Conservation (phyloP, 2,888 invertebrate genomes). For the Troilus luridus region DNA sequence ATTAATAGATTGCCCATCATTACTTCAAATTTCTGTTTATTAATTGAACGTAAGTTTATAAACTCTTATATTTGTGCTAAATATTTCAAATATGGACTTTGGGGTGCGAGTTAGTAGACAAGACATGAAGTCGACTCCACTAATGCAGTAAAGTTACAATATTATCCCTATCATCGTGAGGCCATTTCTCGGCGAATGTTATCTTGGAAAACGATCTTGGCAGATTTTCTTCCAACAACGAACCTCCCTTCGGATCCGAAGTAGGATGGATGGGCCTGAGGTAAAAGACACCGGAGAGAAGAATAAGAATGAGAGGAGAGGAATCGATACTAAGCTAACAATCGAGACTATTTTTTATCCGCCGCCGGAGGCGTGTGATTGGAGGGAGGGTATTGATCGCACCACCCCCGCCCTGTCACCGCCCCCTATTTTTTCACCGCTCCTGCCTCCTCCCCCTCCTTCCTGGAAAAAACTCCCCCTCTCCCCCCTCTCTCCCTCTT, state of each 20-base stretch:
- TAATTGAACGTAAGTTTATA: no score
- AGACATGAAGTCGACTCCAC: no score
- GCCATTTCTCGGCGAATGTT: not conserved
- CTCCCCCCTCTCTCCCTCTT: not conserved
- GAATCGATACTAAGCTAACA: slow-evolving; percentile 36
- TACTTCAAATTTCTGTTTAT: no score
- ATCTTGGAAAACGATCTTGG: not conserved
- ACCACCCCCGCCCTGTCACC: slow-evolving; percentile 20
- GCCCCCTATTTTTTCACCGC: slow-evolving; percentile 45
- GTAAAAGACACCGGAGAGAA: not conserved
- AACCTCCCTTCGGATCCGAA: not conserved
- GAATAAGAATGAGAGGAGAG: not conserved
- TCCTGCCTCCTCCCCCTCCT: not conserved
- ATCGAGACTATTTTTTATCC: slow-evolving; percentile 15
- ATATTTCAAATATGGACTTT: no score
- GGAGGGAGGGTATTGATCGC: slow-evolving; percentile 39
- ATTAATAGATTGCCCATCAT: no score
- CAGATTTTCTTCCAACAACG: not conserved
- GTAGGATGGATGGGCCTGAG: not conserved
- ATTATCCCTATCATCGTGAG: not conserved
- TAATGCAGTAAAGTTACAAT: no score
- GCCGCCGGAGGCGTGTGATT: slow-evolving; percentile 16
- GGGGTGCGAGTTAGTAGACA: no score
- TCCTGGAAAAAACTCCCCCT: slow-evolving; percentile 18
- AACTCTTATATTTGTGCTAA: no score